phyloP scores from a whole-genome alignment of 1,140 invertebrate genomes.

The Apis laboriosa region DNA sequence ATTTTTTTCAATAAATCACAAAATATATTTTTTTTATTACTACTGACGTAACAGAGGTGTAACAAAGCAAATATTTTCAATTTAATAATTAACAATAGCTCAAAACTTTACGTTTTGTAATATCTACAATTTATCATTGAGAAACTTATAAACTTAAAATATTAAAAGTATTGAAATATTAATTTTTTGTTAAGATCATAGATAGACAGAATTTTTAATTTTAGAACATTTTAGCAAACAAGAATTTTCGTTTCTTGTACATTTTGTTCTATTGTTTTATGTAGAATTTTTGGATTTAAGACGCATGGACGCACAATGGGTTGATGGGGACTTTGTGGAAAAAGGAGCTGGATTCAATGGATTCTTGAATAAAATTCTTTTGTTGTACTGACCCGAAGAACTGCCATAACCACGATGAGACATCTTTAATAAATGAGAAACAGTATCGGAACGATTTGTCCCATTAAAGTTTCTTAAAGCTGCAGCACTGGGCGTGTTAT shows the following conservation, averaged over 20 bases:
- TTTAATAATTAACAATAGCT: background rate
- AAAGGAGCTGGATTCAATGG: constrained; percentile 16
- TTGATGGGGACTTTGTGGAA: constrained; percentile 17
- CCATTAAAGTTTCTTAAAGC: constrained; percentile 77
- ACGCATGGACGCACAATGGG: background rate
- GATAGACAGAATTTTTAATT: background rate
- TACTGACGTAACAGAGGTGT: background rate
- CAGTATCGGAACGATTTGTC: constrained; percentile 77
- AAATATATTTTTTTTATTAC: background rate
- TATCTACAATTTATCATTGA: background rate
- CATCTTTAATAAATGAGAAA: constrained; percentile 78
- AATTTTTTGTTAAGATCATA: background rate
- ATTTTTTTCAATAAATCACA: constrained; percentile 18
- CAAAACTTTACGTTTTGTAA: background rate
- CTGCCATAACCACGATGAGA: constrained; percentile 79
- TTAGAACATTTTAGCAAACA: background rate
- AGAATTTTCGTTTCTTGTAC: background rate
- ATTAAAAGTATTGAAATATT: background rate
- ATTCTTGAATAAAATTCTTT: constrained; percentile 24
- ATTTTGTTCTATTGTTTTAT: background rate
- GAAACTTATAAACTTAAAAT: background rate
- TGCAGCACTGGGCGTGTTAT: constrained; percentile 73
- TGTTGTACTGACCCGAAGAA: constrained; percentile 67
- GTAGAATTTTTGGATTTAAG: background rate
- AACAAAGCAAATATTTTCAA: constrained; percentile 6